phyloP scores from a whole-genome alignment of 2,113 vertebrate genomes.

The Muntiacus reevesi region DNA sequence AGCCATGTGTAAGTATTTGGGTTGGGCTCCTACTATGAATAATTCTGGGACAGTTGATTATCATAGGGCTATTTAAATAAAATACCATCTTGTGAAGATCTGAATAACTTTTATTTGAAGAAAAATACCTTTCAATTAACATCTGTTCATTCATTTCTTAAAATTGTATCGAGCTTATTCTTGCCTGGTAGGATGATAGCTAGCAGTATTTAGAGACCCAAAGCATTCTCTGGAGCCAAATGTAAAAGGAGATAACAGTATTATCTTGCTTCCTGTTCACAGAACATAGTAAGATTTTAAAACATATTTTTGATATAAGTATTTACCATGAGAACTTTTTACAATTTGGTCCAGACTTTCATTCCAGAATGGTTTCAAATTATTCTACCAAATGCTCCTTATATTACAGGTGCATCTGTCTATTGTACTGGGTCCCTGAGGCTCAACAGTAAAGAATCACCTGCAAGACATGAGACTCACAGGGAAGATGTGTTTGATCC shows the following conservation, averaged over 20 bases:
- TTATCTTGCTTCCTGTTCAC: neutral
- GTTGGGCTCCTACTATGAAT: neutral
- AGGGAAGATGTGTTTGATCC: neutral
- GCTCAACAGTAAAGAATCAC: neutral
- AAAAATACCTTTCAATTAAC: neutral
- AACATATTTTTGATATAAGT: neutral
- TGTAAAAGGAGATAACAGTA: neutral
- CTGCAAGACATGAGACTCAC: neutral
- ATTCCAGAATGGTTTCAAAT: neutral
- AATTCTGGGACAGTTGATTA: neutral
- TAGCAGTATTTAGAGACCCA: neutral
- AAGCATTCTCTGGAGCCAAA: neutral
- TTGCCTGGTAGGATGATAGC: fast-evolving
- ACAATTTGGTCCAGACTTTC: neutral
- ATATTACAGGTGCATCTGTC: neutral
- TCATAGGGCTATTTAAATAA: neutral
- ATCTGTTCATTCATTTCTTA: neutral
- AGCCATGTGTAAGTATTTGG: neutral
- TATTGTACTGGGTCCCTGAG: neutral
- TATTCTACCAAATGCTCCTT: neutral
- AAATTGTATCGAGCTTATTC: neutral
- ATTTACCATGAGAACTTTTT: neutral
- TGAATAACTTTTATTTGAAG: neutral
- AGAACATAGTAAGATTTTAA: neutral
- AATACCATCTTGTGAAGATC: neutral